Evolutionary conservation across 2,113 vertebrate genomes (phyloP).

Genomic region (Sorex fumeus): DNA sequence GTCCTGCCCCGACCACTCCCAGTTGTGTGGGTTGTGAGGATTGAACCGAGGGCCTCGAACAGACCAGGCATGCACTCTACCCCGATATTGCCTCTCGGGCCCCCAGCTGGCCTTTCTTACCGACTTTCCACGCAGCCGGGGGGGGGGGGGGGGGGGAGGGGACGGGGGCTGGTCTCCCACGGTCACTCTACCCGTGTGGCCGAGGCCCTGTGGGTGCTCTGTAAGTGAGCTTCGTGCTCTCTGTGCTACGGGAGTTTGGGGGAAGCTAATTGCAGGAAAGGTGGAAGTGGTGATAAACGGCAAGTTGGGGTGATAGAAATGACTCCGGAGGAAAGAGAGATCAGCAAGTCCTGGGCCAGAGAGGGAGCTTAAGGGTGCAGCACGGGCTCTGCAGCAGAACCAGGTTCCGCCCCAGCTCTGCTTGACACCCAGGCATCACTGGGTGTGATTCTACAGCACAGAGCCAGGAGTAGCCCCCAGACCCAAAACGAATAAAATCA

Average conservation of each 20-base stretch:
- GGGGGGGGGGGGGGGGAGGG: too few relatives aligned
- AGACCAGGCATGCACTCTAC: too few relatives aligned
- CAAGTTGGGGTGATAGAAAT: not conserved
- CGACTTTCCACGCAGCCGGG: not conserved
- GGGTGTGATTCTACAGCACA: too few relatives aligned
- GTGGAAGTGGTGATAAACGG: not conserved
- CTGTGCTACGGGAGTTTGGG: not conserved
- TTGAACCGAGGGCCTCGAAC: not conserved
- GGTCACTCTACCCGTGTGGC: too few relatives aligned
- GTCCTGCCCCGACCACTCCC: not conserved
- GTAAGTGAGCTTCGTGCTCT: not conserved
- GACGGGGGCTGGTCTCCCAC: fast-evolving
- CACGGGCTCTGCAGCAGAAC: too few relatives aligned
- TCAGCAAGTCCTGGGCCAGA: not conserved
- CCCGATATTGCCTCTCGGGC: too few relatives aligned
- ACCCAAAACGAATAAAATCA: too few relatives aligned
- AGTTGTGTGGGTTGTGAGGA: not conserved
- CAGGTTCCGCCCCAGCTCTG: too few relatives aligned
- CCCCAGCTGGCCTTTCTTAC: not conserved
- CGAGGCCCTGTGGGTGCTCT: too few relatives aligned
- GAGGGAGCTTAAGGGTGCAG: not conserved
- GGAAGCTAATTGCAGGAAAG: not conserved
- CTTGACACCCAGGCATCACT: too few relatives aligned
- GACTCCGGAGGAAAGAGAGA: not conserved
- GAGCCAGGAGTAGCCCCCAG: too few relatives aligned